phyloP scores from a whole-genome alignment of 1,140 invertebrate species.

The Bombus terrestris region DNA sequence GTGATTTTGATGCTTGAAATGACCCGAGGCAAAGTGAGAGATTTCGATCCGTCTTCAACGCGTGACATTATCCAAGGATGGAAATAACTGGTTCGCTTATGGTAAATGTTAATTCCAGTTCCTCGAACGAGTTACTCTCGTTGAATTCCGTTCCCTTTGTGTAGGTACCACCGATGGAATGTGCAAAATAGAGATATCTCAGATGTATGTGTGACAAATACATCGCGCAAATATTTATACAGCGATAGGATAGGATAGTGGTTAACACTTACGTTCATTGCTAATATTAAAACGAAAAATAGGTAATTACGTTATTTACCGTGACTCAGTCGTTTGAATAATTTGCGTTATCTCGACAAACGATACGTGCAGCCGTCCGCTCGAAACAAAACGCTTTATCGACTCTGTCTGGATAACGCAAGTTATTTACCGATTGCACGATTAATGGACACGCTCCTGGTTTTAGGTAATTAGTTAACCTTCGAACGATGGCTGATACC shows the following conservation, averaged over 20 bases:
- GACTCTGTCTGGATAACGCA: background rate
- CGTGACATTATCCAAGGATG: constrained; percentile 23
- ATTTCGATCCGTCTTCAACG: constrained; percentile 36
- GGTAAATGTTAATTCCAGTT: background rate
- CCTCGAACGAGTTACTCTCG: background rate
- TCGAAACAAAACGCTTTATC: background rate
- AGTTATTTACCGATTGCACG: background rate
- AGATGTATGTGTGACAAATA: background rate
- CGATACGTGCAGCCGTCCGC: background rate
- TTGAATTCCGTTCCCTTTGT: background rate
- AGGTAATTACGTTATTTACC: constrained; percentile 21
- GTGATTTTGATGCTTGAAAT: constrained; percentile 49
- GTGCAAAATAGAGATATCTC: background rate
- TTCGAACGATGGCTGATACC: background rate
- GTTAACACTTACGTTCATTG: background rate
- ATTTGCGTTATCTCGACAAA: constrained; percentile 33
- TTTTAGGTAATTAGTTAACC: background rate
- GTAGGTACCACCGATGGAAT: no score
- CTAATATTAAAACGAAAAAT: constrained; percentile 22
- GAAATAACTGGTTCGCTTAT: constrained; percentile 5
- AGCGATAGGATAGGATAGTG: background rate
- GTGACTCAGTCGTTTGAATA: constrained; percentile 38
- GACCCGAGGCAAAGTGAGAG: constrained; percentile 24
- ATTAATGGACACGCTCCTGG: background rate
- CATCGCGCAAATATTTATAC: background rate